phyloP scores from a whole-genome alignment of 2,888 invertebrate species.

The Julus scanicus region DNA sequence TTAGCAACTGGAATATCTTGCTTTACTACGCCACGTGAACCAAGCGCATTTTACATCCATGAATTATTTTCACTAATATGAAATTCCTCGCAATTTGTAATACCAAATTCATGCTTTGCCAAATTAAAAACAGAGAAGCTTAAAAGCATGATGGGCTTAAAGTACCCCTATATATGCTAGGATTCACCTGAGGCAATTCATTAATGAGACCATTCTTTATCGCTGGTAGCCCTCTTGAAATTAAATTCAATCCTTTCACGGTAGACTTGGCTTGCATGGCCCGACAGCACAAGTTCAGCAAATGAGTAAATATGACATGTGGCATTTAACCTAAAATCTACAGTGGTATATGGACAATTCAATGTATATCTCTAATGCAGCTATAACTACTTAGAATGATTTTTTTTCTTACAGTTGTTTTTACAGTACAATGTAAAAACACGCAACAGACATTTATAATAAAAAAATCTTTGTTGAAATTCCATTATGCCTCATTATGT shows the following conservation, averaged over 20 bases:
- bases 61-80: background rate
- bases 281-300: slow-evolving; percentile 4
- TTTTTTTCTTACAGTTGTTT: too few species aligned
- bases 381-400: too few species aligned
- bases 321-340: too few species aligned
- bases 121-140: background rate
- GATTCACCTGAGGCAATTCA: background rate
- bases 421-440: too few species aligned
- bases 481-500: too few species aligned
- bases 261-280: background rate
- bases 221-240: slow-evolving; percentile 12
- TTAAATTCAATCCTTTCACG: slow-evolving; percentile 36
- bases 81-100: background rate
- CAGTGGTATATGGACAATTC: too few species aligned
- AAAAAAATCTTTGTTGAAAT: too few species aligned
- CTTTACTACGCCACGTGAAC: slow-evolving; percentile 9
- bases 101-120: background rate
- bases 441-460: too few species aligned
- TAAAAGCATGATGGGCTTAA: background rate
- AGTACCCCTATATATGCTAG: slow-evolving; percentile 23
- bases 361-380: too few species aligned
- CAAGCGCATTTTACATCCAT: background rate
- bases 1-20: slow-evolving; percentile 12
- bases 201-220: slow-evolving; percentile 29
- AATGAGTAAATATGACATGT: background rate